Base-by-base conservation (phyloP, 92 coral and sea anemone species). In the Metridium senile region DNA sequence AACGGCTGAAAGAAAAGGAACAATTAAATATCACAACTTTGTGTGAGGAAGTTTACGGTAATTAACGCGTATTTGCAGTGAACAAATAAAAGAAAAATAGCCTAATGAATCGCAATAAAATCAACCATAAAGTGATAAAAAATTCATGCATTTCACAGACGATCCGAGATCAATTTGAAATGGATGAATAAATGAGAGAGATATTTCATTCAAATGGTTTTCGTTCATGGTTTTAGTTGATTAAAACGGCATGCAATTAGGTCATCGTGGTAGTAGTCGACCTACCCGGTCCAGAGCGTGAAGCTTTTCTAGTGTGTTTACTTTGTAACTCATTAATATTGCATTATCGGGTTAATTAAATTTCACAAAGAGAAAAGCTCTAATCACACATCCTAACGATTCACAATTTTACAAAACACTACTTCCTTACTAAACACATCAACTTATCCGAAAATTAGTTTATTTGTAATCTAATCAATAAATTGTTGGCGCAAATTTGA, bases 1-100 rank as follows among this genome's bases (percentile, higher is more conserved):
- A 88, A 79, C 79, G 91, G 84, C 80, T 52, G 26, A 62, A 28
- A 72, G 22, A 51, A 75, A 26, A 31, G 21, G 58, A 66, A 43
- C 25, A 16, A 54, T 19, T 26, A 2, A 1, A 21, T 46, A 23
- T 20, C 9, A 10, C 4, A 13, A 21, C 21, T 3, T 21, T 2
- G 16, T 54, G 59, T 54, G 59, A 17, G 13, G 18, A 26, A 33
- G 33, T 26, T 13, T 13, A 21, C 16, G 59, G 21, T 54, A 54
- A 54, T 39, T 54, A 54, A 54, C 59, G 23, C 20, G 59, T 19
- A 2, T 54, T 10, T 54, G 59, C 17, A 21, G 16, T 21, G 59
- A 16, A 54, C 20, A 54, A 54, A 3, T 2, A 54, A 54, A 54
- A 10, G 59, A 21, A 54, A 54, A 10, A 54, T 54, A 16, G 16